Evolutionary conservation across 2,888 invertebrate genomes (phyloP), one percentile per base, ranked within the genome.

Genomic region (Embidobia sp.): DNA sequence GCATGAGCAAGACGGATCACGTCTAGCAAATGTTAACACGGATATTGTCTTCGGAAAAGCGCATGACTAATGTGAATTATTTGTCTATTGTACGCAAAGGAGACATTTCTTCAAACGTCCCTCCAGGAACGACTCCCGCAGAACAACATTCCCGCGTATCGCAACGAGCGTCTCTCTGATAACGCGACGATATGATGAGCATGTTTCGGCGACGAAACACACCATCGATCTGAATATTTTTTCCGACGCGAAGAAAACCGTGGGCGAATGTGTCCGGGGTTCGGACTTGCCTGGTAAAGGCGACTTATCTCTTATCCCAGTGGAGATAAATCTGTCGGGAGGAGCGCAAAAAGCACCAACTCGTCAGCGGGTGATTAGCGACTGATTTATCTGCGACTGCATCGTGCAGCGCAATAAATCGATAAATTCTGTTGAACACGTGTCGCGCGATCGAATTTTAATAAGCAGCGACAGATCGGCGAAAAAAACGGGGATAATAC

Each of bases 1-100:
- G 57, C 63, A 77, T 67, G 59, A 66, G 53, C 66, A 59, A 55
- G 69, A 69, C 57, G 16, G 48, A 69, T 63, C 57, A 22, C 26
- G 48, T 22, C 61, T 51, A 55, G 29, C 10, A 42, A 44, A 59
- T 44, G 48, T 48, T 51, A 37, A 57, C 63, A 40, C 40, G 44
- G 33, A 59, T 40, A 70, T 53, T 53, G 37, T 31, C 55, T 44
- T 46, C 15, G 15, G 19, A 18, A 27, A 46, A 29, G 27, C 18
- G 18, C 26, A 15, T 10, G 42, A 42, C 16, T 44, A 33, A 27
- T 19, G 44, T 66, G 16, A 55, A 55, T 51, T 59, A 48, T 59
- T 42, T 27, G 19, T 27, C 42, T 18, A 57, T 69, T 69, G 57
- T 59, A 27, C 48, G 40, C 29, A 44, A 66, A 70, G 19, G 8